Evolutionary conservation across 2,113 vertebrate genomes (phyloP).

Genomic region (Lagopus leucura): DNA sequence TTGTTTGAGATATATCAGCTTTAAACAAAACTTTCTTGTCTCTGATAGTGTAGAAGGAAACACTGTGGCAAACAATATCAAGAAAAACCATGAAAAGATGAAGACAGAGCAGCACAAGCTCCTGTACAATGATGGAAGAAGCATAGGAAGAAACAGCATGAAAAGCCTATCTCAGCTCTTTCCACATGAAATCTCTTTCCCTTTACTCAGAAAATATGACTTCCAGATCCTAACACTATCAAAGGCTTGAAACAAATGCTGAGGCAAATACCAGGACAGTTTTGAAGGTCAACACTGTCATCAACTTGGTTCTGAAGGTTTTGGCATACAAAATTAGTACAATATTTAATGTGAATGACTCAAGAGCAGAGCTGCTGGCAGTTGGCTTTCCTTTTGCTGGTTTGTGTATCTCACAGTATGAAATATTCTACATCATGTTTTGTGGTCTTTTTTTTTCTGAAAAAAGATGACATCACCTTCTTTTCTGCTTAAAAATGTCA

Average conservation of each 20-base stretch:
- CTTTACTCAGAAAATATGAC: neutral
- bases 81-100: neutral
- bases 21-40: neutral
- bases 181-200: neutral
- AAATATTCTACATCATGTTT: neutral
- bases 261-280: neutral
- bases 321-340: neutral
- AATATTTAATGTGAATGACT: neutral
- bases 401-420: neutral
- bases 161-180: neutral
- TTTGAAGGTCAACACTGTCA: neutral
- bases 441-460: neutral
- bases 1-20: neutral
- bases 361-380: neutral
- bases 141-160: neutral
- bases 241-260: constrained; percentile 21
- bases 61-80: neutral
- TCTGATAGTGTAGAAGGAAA: neutral
- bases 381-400: neutral
- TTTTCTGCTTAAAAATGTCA: neutral
- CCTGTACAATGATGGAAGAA: neutral
- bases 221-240: neutral
- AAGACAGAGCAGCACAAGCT: neutral
- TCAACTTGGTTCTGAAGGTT: neutral
- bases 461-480: neutral